A percentile compares a stretch with the other conserved stretches of the same genome.
Conservation (phyloP, 2,797 vertebrate species). For the Parauchenoglanis ngamensis region DNA sequence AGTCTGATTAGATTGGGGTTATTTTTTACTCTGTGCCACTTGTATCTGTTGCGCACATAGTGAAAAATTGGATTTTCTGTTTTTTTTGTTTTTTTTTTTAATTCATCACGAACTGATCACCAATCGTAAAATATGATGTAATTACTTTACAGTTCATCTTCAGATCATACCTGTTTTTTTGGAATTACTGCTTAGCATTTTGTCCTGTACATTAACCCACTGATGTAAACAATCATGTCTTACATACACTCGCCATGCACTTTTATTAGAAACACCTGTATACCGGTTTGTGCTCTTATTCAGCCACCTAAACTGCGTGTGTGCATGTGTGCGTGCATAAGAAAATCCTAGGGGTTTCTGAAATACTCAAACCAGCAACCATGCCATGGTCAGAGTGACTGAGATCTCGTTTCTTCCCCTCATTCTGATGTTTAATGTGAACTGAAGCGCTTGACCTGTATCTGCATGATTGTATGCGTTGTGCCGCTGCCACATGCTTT, state of each 20-base stretch:
- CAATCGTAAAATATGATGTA: neutral
- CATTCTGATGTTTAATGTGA: neutral
- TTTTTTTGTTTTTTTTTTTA: neutral
- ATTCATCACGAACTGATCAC: neutral
- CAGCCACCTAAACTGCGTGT: neutral
- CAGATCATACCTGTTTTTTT: neutral
- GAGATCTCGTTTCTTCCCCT: too few species aligned
- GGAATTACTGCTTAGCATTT: neutral
- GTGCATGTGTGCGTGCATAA: neutral
- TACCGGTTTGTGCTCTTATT: neutral
- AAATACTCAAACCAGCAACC: neutral
- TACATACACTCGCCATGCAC: neutral
- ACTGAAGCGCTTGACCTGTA: neutral
- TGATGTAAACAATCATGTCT: neutral
- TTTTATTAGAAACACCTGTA: neutral
- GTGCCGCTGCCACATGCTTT: neutral
- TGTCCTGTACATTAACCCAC: neutral
- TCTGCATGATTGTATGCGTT: neutral
- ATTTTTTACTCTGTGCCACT: neutral
- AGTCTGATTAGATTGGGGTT: constrained; percentile 4
- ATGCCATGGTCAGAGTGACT: too few species aligned
- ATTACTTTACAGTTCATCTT: neutral
- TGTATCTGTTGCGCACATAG: neutral
- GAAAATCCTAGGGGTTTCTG: neutral
- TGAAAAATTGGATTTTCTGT: neutral